These are phyloP conservation scores for Syrphus vitripennis DNA, from an alignment of 2,888 invertebrate species.

Conservation along the genomic window DNA sequence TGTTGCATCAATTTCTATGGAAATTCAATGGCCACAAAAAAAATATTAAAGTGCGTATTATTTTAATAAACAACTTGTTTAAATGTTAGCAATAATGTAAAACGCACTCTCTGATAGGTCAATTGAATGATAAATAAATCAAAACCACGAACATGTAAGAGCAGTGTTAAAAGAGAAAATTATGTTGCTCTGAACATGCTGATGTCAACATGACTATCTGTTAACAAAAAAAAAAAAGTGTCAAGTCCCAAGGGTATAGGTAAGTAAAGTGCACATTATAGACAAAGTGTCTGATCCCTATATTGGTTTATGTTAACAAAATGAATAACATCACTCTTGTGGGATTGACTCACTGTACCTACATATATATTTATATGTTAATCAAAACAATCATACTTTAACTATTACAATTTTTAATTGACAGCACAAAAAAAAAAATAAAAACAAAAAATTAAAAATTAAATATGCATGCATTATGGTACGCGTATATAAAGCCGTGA, in stretches of 20 bases:
- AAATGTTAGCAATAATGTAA: conserved; percentile 2
- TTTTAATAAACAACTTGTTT: background rate
- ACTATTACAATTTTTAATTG: conserved; percentile 45
- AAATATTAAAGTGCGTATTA: background rate
- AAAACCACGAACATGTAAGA: conserved; percentile 2
- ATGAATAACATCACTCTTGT: conserved; percentile 10
- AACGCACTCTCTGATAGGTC: background rate
- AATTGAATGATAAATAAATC: conserved; percentile 17
- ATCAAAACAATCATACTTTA: conserved; percentile 50
- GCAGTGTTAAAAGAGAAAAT: background rate
- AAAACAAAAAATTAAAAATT: conserved; percentile 1
- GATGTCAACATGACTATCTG: background rate
- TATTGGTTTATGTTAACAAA: conserved; percentile 14
- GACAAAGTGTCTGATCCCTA: background rate
- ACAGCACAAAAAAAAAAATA: conserved; percentile 3
- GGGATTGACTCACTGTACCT: background rate
- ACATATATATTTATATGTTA: background rate
- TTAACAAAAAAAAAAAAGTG: background rate
- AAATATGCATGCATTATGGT: background rate
- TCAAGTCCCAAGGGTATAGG: background rate
- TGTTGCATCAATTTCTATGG: background rate
- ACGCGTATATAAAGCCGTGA: background rate
- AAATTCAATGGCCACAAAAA: background rate
- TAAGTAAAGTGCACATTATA: too few species aligned
- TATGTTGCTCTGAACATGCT: conserved; percentile 1